Percentiles rank a stretch among this genome's conserved stretches.
Conservation (phyloP, 2,888 invertebrate genomes). For the Eupithecia vulgata region DNA sequence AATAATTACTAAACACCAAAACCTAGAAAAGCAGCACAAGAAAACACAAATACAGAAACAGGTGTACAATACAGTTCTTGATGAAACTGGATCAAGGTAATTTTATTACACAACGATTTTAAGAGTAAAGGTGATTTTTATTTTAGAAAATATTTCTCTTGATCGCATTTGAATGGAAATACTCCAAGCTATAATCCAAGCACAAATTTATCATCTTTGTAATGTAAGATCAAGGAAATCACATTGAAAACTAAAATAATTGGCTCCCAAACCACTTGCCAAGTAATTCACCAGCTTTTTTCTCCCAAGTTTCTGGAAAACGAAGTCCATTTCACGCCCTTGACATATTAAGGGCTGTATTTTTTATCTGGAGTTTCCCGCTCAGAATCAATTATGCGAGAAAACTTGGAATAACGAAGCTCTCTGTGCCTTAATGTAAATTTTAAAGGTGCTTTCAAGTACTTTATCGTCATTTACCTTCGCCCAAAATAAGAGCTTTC, state of each 20-base stretch:
- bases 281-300: constrained; percentile 2
- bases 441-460: constrained; percentile 47
- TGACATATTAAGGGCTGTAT: constrained; percentile 26
- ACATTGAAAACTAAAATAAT: not conserved
- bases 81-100: not conserved
- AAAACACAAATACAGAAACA: not conserved
- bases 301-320: constrained; percentile 11
- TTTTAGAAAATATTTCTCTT: not conserved
- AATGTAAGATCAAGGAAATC: not conserved
- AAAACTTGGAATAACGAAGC: constrained; percentile 50
- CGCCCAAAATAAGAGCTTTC: constrained; percentile 46
- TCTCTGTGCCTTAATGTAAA: constrained; percentile 50
- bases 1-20: not conserved
- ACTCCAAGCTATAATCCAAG: not conserved
- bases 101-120: not conserved
- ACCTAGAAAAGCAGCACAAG: too few relatives aligned
- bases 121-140: not conserved
- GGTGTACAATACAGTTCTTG: not conserved
- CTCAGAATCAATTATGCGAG: constrained; percentile 51
- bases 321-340: constrained; percentile 22
- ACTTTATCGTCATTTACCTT: constrained; percentile 48
- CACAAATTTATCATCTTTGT: not conserved
- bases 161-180: not conserved
- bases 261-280: constrained; percentile 4
- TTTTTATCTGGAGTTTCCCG: constrained; percentile 29